Base-by-base conservation (phyloP, 2,888 invertebrate species). In the Lingula anatina region DNA sequence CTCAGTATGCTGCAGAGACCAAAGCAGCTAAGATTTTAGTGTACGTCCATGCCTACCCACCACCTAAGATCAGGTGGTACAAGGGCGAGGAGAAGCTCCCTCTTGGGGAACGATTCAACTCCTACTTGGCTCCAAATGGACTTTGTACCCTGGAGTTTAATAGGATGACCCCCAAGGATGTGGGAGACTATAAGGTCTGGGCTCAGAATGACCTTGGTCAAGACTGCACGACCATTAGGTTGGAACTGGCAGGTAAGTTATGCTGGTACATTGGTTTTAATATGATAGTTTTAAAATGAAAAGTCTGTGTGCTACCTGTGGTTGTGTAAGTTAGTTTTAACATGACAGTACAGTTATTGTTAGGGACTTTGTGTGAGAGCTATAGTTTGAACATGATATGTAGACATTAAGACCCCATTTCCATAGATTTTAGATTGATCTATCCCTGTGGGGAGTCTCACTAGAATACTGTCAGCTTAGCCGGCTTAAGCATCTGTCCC, bases 21-120 rank as follows among this genome's bases (percentile, higher is more conserved):
- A 91, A 93, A 73, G 91, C 90, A 62, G 86, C 86, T 18, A 90
- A 87, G 70, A 80, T 99, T 48, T 89, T 89, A 79, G 91, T 95
- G 87, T 93, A 90, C 76, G 90, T 96, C 15, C 91, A 92, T 71
- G 96, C 95, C 0, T 94, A 93, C 78, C 97, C 97, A 0, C 92
- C 93, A 75, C 97, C 97, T 2, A 88, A 86, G 31, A 88, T 96
- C 84, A 84, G 84, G 3, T 96, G 89, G 80, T 88, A 85, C 73
- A 91, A 89, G 79, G 87, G 92, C 66, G 90, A 89, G 60, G 84
- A 88, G 52, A 70, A 71, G 42, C 55, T 73, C 5, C 55, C 64
- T 18, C 59, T 62, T 52, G 90, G 90, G 0, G 91, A 90, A 12
- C 78, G 89, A 51, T 92, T 88, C 70, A 90, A 90, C 68, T 86